Evolutionary conservation across 1,140 invertebrate genomes (phyloP), one percentile per base, ranked within the genome.

Genomic region (Agrilus planipennis): DNA sequence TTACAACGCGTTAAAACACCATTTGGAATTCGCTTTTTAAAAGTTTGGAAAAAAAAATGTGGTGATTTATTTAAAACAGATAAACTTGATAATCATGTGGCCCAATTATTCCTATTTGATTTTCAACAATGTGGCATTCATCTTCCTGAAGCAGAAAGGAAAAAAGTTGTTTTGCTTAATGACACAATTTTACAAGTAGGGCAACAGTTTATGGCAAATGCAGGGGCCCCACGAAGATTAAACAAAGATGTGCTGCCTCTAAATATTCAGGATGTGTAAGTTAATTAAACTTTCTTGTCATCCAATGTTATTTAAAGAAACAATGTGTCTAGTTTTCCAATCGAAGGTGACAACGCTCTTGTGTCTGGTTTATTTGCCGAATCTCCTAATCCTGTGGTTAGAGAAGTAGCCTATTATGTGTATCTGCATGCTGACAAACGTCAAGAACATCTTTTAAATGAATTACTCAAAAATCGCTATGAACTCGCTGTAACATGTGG

Each of bases 61-160:
- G 84, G 83, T 9, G 90, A 95, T 57, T 62, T 71, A 21, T 12
- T 75, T 12, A 60, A 70, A 25, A 84, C 76, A 5, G 77, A 73
- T 35, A 72, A 74, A 1, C 75, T 87, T 2, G 93, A 98, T 58
- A 59, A 79, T 31, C 83, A 94, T 63, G 83, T 98, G 2, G 79
- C 81, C 1, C 71, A 83, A 53, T 62, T 98, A 37, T 97, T 97
- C 67, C 63, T 94, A 21, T 89, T 92, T 65, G 93, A 98, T 62
- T 97, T 97, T 69, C 91, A 97, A 61, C 90, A 95, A 63, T 84
- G 84, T 66, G 93, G 92, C 5, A 97, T 97, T 49, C 91, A 97
- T 63, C 68, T 98, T 35, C 72, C 79, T n/a, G 82, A 91, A 49
- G 58, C 69, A 3, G 71, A 82, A 47, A 67, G 90, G 36, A 61